Evolutionary conservation across 2,113 vertebrate species (phyloP).

Genomic region (Pollimyrus isidori): DNA sequence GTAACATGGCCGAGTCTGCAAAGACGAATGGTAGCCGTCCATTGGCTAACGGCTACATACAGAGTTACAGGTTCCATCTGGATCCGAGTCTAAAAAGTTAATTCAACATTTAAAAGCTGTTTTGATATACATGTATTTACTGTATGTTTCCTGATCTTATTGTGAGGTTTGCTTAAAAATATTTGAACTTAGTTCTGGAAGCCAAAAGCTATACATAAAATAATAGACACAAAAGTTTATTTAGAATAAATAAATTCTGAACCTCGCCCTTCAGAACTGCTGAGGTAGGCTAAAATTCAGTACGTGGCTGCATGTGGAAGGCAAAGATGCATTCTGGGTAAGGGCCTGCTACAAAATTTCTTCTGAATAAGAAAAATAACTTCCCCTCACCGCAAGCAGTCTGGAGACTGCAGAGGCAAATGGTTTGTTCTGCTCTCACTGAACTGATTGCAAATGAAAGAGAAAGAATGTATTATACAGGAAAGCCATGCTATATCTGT

Average conservation of each 20-base stretch:
- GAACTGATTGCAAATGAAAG: background rate
- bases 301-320: background rate
- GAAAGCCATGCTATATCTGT: background rate
- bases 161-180: background rate
- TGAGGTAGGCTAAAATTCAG: background rate
- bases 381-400: background rate
- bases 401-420: background rate
- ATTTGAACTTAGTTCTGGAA: background rate
- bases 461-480: background rate
- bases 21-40: background rate
- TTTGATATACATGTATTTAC: background rate
- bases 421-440: background rate
- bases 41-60: background rate
- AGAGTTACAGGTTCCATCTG: background rate
- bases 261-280: background rate
- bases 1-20: background rate
- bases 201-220: background rate
- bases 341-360: background rate
- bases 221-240: background rate
- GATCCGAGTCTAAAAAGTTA: background rate
- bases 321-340: background rate
- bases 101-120: background rate
- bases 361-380: background rate
- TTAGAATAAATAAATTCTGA: constrained; percentile 4
- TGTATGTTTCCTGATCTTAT: background rate